Conservation (phyloP, 2,888 invertebrate genomes). For the Carcina quercana region DNA sequence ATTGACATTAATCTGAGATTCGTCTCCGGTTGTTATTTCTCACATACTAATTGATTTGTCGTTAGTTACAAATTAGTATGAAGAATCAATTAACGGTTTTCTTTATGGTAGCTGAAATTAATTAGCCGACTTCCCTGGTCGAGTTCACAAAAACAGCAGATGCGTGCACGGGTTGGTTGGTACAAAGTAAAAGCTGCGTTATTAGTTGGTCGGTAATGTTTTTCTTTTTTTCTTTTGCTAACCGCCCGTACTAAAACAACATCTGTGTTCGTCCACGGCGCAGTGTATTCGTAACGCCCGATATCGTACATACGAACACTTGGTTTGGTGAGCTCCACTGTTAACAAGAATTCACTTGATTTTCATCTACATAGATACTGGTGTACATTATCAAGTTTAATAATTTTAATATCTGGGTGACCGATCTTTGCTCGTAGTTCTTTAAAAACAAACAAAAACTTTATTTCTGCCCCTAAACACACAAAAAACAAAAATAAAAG, state of each 20-base stretch:
- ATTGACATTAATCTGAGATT: too few relatives aligned
- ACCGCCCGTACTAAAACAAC: constrained; percentile 54
- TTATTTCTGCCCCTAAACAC: too few relatives aligned
- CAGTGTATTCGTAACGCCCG: constrained; percentile 21
- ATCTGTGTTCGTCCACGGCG: constrained; percentile 54
- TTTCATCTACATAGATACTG: too few relatives aligned
- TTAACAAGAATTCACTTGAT: too few relatives aligned
- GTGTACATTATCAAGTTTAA: too few relatives aligned
- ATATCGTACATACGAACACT: constrained; percentile 28
- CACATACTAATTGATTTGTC: constrained; percentile 35
- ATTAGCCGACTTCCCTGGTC: constrained; percentile 53
- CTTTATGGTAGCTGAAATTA: constrained; percentile 55
- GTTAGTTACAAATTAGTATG: constrained; percentile 41
- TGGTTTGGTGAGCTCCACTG: constrained; percentile 7
- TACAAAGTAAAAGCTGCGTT: constrained; percentile 51
- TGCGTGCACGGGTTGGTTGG: constrained; percentile 39
- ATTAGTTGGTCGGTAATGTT: constrained; percentile 58
- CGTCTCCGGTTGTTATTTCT: too few relatives aligned
- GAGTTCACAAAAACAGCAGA: constrained; percentile 66
- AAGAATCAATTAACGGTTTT: constrained; percentile 57
- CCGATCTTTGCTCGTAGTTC: too few relatives aligned
- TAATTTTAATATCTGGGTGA: too few relatives aligned
- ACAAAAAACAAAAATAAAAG: too few relatives aligned
- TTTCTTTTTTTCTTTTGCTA: constrained; percentile 50
- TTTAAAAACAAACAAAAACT: too few relatives aligned